Conservation (phyloP, 1,140 invertebrate species). For the Drosophila rhopaloa region DNA sequence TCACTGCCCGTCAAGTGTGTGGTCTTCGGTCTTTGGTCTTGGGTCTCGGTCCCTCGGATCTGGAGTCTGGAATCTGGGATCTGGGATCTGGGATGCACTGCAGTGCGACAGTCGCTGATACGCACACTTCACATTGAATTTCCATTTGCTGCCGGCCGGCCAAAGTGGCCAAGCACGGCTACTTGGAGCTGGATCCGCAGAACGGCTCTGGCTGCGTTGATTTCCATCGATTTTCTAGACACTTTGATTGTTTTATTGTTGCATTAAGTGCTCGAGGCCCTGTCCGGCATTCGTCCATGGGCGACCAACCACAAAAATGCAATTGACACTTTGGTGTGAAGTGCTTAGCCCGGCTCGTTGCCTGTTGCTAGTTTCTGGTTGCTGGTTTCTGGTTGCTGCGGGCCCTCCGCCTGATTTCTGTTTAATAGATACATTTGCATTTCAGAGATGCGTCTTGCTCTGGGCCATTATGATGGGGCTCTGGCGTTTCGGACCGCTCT, state of each 20-base stretch:
- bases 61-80: conserved; percentile 12
- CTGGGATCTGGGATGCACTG: conserved; percentile 62
- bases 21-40: conserved; percentile 46
- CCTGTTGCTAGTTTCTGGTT: conserved; percentile 17
- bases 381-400: conserved; percentile 14
- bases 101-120: conserved; percentile 80
- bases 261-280: conserved; percentile 69
- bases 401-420: conserved; percentile 70
- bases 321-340: conserved; percentile 82
- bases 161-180: conserved; percentile 43
- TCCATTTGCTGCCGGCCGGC: conserved; percentile 67
- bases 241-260: conserved; percentile 83
- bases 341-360: conserved; percentile 71
- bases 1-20: conserved; percentile 62
- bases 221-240: conserved; percentile 82
- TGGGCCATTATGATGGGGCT: conserved; percentile 37
- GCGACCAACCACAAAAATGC: conserved; percentile 79
- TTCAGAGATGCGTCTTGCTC: conserved; percentile 61
- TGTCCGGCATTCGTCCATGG: conserved; percentile 26
- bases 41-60: conserved; percentile 13
- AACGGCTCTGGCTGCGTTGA: conserved; percentile 53
- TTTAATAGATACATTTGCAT: conserved; percentile 82
- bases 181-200: conserved; percentile 23
- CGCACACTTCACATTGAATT: conserved; percentile 82
- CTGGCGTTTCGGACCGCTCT: neutral